phyloP scores from a whole-genome alignment of 1,140 invertebrate species.

The Antheraea mylitta region DNA sequence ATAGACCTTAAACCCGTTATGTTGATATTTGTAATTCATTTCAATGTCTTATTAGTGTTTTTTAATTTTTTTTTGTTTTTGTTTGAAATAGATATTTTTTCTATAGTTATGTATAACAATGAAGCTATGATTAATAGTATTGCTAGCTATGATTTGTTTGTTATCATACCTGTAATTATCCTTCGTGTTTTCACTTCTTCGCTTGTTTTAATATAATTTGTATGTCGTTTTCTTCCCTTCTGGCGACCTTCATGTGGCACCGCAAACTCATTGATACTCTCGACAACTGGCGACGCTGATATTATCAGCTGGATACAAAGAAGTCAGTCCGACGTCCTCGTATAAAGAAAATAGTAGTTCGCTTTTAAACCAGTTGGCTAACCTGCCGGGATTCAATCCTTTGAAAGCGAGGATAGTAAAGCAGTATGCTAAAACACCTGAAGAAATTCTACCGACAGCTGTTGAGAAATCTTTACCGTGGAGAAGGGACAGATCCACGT shows the following conservation, averaged over 20 bases:
- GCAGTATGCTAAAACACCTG: slow-evolving; percentile 80
- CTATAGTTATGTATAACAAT: neutral
- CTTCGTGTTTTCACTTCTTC: slow-evolving; percentile 27
- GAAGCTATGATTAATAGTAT: neutral
- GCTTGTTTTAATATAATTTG: slow-evolving; percentile 63
- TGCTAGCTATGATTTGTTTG: neutral
- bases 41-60: neutral
- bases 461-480: slow-evolving; percentile 87
- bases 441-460: slow-evolving; percentile 82
- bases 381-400: slow-evolving; percentile 82
- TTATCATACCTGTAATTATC: neutral
- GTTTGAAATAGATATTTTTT: neutral
- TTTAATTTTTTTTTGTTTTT: neutral
- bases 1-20: no score
- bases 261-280: slow-evolving; percentile 59
- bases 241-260: slow-evolving; percentile 70
- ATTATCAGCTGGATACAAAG: slow-evolving; percentile 70
- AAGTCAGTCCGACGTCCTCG: slow-evolving; percentile 78
- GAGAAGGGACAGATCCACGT: slow-evolving; percentile 84
- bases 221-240: slow-evolving; percentile 75
- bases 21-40: no score
- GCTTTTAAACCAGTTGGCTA: slow-evolving; percentile 82
- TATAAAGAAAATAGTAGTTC: slow-evolving; percentile 82
- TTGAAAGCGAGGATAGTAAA: slow-evolving; percentile 83
- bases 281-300: slow-evolving; percentile 58